phyloP scores from a whole-genome alignment of 2,113 vertebrate species.

The Chaetorhynchus papuensis region DNA sequence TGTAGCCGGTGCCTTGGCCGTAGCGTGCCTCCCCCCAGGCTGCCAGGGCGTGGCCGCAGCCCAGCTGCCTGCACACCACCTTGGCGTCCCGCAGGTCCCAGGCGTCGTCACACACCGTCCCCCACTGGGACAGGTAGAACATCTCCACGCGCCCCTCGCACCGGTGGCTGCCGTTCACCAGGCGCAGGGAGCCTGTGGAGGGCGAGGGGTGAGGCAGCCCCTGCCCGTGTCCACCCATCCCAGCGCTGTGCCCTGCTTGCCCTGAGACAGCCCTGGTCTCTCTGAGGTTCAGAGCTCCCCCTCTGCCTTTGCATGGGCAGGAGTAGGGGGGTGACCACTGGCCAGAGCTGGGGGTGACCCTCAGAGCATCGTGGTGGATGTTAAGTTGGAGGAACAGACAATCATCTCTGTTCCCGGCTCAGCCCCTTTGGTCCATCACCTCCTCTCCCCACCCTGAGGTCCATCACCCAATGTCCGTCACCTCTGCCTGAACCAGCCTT shows the following conservation, averaged over 20 bases:
- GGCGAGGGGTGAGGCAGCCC: neutral
- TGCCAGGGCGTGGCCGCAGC: constrained; percentile 79
- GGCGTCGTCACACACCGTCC: constrained; percentile 92
- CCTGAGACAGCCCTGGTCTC: neutral
- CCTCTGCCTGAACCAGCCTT: neutral
- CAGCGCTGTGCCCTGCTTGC: neutral
- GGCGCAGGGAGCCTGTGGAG: constrained; percentile 76
- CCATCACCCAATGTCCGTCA: neutral
- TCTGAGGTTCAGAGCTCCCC: neutral
- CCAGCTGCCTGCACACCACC: constrained; percentile 85
- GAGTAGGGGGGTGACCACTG: neutral
- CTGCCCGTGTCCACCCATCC: accelerated
- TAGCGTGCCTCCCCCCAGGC: constrained; percentile 81
- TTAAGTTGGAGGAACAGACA: neutral
- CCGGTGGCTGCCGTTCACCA: constrained; percentile 80
- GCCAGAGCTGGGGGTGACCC: neutral
- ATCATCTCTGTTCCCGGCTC: neutral
- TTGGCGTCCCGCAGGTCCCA: constrained; percentile 88
- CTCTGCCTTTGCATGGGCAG: neutral
- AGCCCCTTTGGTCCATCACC: no score
- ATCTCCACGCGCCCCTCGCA: constrained; percentile 94
- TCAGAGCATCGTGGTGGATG: accelerated
- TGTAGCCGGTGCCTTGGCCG: constrained; percentile 83
- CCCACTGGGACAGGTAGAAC: constrained; percentile 84
- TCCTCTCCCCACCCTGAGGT: neutral